Evolutionary conservation across 1,140 invertebrate genomes (phyloP).

Genomic region (Zaprionus ornatus): DNA sequence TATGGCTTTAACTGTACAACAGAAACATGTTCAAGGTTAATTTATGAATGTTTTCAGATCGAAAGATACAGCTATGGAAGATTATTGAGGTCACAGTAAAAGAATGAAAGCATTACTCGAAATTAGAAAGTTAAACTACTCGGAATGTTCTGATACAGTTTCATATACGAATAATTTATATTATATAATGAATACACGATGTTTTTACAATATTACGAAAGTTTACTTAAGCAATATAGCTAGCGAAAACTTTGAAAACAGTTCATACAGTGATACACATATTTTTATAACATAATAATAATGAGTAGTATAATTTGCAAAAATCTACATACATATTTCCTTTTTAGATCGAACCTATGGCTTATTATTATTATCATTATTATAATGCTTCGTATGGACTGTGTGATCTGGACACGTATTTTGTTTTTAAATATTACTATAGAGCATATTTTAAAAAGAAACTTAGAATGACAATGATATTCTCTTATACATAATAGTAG

Average conservation of each 20-base stretch:
- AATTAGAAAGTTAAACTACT: constrained; percentile 20
- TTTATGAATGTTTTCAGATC: neutral
- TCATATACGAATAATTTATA: neutral
- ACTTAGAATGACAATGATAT: constrained; percentile 30
- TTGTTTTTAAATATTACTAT: constrained; percentile 20
- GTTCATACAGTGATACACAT: neutral
- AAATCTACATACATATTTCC: neutral
- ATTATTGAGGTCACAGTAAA: neutral
- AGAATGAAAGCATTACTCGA: neutral
- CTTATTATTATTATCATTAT: constrained; percentile 15
- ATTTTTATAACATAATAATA: constrained; percentile 1
- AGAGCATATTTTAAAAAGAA: constrained; percentile 43
- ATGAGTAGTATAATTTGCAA: constrained; percentile 23
- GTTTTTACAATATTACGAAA: constrained; percentile 15
- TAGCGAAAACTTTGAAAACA: constrained; percentile 9
- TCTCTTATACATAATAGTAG: constrained; percentile 36
- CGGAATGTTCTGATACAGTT: constrained; percentile 30
- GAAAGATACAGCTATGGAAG: constrained; percentile 23
- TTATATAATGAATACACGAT: constrained; percentile 1
- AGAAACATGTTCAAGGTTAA: constrained; percentile 5
- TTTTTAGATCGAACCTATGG: constrained; percentile 17
- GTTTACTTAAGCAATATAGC: constrained; percentile 12
- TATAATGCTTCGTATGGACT: constrained; percentile 10
- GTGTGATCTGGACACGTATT: constrained; percentile 17
- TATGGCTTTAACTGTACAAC: constrained; percentile 42